phyloP scores from a whole-genome alignment of 2,113 vertebrate species.

The Notothenia rossii region DNA sequence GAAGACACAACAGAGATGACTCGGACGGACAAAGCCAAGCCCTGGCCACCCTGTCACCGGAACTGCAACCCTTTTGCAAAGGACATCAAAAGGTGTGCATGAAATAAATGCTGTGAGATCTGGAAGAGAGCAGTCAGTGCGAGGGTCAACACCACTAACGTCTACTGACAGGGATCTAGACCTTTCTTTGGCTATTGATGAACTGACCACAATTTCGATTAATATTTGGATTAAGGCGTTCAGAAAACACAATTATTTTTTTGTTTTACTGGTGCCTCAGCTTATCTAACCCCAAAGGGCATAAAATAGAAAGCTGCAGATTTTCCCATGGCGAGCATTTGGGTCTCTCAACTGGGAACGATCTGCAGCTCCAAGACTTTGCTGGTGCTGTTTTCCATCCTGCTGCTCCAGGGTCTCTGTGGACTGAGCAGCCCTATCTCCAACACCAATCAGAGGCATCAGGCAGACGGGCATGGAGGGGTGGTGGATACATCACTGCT shows the following conservation, averaged over 20 bases:
- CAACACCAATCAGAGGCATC: conserved; percentile 84
- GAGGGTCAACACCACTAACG: conserved; percentile 49
- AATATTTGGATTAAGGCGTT: conserved; percentile 26
- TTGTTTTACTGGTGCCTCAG: conserved; percentile 22
- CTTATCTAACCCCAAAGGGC: conserved; percentile 35
- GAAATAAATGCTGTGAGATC: conserved; percentile 80
- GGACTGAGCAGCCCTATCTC: conserved; percentile 88
- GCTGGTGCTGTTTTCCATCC: conserved; percentile 60
- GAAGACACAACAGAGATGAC: conserved; percentile 83
- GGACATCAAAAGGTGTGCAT: conserved; percentile 79
- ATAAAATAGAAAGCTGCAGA: conserved; percentile 38
- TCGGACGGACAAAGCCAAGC: conserved; percentile 67
- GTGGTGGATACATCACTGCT: conserved; percentile 88
- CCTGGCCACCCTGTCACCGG: conserved; percentile 86
- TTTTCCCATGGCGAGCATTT: conserved; percentile 78
- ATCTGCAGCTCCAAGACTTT: conserved; percentile 69
- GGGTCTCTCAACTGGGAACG: conserved; percentile 72
- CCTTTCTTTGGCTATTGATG: conserved; percentile 24
- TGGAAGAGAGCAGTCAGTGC: conserved; percentile 65
- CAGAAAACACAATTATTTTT: conserved; percentile 28
- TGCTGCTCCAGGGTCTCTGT: conserved; percentile 73
- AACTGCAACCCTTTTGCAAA: conserved; percentile 83
- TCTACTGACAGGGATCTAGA: conserved; percentile 14
- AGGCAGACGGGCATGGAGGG: conserved; percentile 86
- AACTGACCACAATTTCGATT: conserved; percentile 26